These are phyloP conservation scores for Leontocebus nigricollis DNA, from an alignment of 2,797 vertebrate genomes.

Conservation along the genomic window DNA sequence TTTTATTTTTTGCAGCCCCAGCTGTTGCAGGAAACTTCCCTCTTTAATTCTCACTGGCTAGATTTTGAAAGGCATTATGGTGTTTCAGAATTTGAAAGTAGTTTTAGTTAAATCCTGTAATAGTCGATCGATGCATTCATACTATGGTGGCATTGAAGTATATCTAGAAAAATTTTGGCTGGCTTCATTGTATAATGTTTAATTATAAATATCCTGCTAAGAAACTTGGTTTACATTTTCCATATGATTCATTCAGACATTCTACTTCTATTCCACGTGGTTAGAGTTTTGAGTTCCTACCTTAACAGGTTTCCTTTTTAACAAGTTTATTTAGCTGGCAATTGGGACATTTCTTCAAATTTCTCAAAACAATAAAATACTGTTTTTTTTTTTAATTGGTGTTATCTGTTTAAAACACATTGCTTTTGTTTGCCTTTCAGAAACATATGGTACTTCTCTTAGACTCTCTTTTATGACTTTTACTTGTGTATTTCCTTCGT, in stretches of 20 bases:
- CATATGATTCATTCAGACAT: neutral
- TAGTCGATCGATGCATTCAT: neutral
- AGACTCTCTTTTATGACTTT: neutral
- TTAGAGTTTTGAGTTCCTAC: neutral
- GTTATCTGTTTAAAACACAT: neutral
- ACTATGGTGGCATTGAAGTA: neutral
- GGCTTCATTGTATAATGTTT: neutral
- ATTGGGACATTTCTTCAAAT: neutral
- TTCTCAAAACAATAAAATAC: slow-evolving; percentile 18
- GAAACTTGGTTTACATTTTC: neutral
- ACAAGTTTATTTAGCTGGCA: neutral
- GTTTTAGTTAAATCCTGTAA: neutral
- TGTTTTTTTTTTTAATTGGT: neutral
- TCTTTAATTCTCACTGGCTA: neutral
- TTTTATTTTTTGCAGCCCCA: no score
- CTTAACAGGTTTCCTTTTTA: neutral
- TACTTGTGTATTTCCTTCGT: slow-evolving; percentile 39
- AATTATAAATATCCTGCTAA: neutral
- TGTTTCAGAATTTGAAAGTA: neutral
- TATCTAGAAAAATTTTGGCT: neutral
- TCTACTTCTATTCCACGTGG: neutral
- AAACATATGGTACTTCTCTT: slow-evolving; percentile 15
- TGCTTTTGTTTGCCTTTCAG: slow-evolving; percentile 34
- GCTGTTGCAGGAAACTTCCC: neutral
- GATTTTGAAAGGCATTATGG: neutral